Evolutionary conservation across 2,888 invertebrate genomes (phyloP), one percentile per base, ranked within the genome.

Genomic region (Bembecia ichneumoniformis): DNA sequence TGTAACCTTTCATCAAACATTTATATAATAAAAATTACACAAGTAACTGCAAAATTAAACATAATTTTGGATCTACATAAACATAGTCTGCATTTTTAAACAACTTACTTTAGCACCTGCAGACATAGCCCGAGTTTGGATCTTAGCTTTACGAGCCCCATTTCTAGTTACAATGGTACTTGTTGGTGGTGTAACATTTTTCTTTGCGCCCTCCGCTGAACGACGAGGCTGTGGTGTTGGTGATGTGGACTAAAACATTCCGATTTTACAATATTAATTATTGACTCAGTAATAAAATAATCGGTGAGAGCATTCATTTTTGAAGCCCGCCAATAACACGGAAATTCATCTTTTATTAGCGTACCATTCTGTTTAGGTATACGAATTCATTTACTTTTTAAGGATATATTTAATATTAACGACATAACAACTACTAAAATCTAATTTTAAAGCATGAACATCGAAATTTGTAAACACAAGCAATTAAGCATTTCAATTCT

Each of bases 61-160:
- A 28, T 28, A 28, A 28, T 28, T 7, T 28, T 9, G 9, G 9
- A 9, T 28, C 28, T 28, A 28, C 7, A 28, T 28, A 28, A 28
- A 28, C 28, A 28, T 13, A 5, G 7, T 40, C 5, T 40, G n/a
- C 40, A 40, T 10, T 40, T 14, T n/a, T 9, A 40, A 40, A 40
- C 28, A 28, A 40, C 40, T 46, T 69, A 84, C 88, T 71, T 87
- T 88, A 50, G 74, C 75, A 45, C 77, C 76, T 35, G 83, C 88
- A 17, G 88, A 81, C 89, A 90, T 90, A 36, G 91, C 90, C 47
- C 91, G 83, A 35, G 91, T 91, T 69, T 90, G 91, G 48, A 90
- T 90, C 77, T 90, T 91, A 49, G 90, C 88, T 70, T 90, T 90
- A 57, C 90, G 89, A 51, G 90, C 90, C 50, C 88, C 88, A 68